A percentile compares a stretch with the other conserved stretches of the same genome.
phyloP scores from a whole-genome alignment of 1,140 invertebrate species.

The Musca vetustissima region DNA sequence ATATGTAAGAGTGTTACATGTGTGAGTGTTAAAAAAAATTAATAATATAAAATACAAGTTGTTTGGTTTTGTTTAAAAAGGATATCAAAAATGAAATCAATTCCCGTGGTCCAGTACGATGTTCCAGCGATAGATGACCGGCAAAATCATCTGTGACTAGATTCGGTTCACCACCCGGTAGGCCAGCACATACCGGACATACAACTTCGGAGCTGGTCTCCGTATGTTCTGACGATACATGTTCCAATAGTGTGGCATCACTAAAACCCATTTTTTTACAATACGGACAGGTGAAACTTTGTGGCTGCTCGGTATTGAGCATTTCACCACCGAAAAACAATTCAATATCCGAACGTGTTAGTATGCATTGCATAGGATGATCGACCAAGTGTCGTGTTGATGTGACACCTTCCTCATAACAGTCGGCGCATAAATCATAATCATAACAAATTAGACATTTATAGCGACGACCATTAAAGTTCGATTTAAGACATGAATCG shows the following conservation, averaged over 20 bases:
- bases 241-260: constrained; percentile 87
- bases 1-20: no score
- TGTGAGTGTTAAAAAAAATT: not conserved
- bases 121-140: constrained; percentile 92
- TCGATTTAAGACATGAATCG: constrained; percentile 98
- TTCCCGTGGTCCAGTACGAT: constrained; percentile 83
- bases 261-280: constrained; percentile 96
- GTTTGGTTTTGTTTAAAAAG: constrained; percentile 56
- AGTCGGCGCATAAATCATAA: constrained; percentile 96
- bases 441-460: constrained; percentile 99
- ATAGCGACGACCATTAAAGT: constrained; percentile 94
- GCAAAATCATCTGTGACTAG: constrained; percentile 97
- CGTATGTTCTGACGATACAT: constrained; percentile 71
- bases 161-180: constrained; percentile 95
- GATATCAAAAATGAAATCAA: constrained; percentile 83
- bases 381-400: constrained; percentile 91
- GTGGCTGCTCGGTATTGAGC: constrained; percentile 84
- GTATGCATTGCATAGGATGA: constrained; percentile 98
- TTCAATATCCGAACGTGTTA: constrained; percentile 95
- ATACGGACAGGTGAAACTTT: constrained; percentile 95
- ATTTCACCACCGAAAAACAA: constrained; percentile 94
- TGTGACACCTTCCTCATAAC: constrained; percentile 92
- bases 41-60: constrained; percentile 17
- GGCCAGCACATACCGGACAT: constrained; percentile 93
- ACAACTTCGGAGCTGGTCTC: constrained; percentile 65